Conservation (phyloP, 2,888 invertebrate genomes). For the Serrognathus titanus region DNA sequence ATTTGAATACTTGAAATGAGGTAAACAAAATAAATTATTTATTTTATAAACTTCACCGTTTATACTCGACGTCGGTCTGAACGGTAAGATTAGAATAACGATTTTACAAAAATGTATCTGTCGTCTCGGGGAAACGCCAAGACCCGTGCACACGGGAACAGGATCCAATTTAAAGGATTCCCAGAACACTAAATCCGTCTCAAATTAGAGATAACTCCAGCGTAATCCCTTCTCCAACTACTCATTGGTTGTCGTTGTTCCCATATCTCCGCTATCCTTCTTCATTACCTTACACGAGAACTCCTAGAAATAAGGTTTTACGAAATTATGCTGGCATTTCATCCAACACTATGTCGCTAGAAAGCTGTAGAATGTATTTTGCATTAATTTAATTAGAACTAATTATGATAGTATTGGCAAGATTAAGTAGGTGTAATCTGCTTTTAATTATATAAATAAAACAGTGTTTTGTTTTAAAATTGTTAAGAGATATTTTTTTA, state of each 20-base stretch:
- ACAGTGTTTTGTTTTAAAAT: too few species aligned
- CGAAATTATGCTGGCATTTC: neutral
- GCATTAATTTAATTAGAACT: too few species aligned
- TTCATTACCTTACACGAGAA: conserved; percentile 32
- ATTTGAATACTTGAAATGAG: too few species aligned
- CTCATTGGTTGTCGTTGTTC: conserved; percentile 46
- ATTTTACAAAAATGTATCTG: conserved; percentile 37
- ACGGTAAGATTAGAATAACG: conserved; percentile 22
- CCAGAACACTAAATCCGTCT: conserved; percentile 55
- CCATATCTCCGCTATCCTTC: conserved; percentile 42
- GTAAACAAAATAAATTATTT: too few species aligned
- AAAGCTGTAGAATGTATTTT: too few species aligned
- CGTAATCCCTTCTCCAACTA: conserved; percentile 46
- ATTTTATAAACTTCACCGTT: too few species aligned
- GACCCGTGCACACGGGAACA: conserved; percentile 28
- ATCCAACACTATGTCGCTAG: too few species aligned
- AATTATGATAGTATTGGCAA: too few species aligned
- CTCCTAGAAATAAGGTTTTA: neutral
- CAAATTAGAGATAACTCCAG: conserved; percentile 57
- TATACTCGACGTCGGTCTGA: too few species aligned
- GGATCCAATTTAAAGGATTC: conserved; percentile 57
- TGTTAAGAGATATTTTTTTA: too few species aligned
- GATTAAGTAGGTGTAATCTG: too few species aligned
- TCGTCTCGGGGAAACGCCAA: conserved; percentile 23
- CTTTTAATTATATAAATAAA: too few species aligned